Evolutionary conservation across 2,113 vertebrate species (phyloP), one percentile per base, ranked within the genome.

Genomic region (Maylandia zebra): DNA sequence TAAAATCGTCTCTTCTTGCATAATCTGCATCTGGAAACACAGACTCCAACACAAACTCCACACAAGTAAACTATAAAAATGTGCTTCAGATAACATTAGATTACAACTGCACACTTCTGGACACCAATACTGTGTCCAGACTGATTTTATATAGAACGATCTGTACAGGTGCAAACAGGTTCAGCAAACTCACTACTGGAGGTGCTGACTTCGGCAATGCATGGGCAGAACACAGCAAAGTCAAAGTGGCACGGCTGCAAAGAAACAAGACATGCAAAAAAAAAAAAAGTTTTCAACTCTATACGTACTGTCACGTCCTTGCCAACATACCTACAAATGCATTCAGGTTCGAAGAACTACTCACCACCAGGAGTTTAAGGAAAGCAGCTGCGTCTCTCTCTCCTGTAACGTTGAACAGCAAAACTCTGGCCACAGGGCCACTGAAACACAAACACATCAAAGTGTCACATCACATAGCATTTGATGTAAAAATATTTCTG

Each of bases 191-290:
- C 32, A 99, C 98, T 98, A 85, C 88, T 96, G 2, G 91, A 82
- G 6, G 96, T 69, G 0, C 96, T 95, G 30, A 96, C 91, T 64
- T 99, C 97, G 0, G 96, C 96, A 95, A 99, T 97, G 93, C 99
- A 99, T 9, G 98, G 98, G 89, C 98, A 99, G 95, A 99, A 99
- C 36, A 98, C 96, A 0, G 98, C 98, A 1, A 98, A 98, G 93
- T 99, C 98, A 27, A 99, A 99, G 32, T 96, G 96, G 91, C 97
- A 99, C 7, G 97, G 97, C 98, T 99, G 87, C 13, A 55, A 14
- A 79, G 14, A 36, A 34, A 6, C 36, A 82, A 80, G 7, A 57
- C 34, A 61, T 34, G 30, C 14, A 61, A 59, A 61, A 19, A 59
- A 61, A 19, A 36, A 16, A 61, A 19, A 36, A 16, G 61, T 61